Percentiles rank a stretch among this genome's conserved stretches.
phyloP scores from a whole-genome alignment of 2,797 vertebrate species.

The Sebastes steindachneri region DNA sequence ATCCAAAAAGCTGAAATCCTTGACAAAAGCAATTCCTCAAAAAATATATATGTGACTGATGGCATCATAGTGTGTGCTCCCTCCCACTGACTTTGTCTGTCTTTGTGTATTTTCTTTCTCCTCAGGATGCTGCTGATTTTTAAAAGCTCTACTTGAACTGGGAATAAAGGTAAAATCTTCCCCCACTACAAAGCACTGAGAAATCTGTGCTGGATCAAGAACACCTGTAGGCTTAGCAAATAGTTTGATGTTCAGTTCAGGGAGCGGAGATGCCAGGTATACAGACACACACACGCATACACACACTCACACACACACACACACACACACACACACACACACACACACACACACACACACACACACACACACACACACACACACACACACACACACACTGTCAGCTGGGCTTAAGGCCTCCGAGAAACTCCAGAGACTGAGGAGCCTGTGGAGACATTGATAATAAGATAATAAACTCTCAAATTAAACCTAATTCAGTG shows the following conservation, averaged over 20 bases:
- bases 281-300: background rate
- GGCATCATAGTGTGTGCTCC: background rate
- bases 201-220: background rate
- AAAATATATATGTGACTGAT: background rate
- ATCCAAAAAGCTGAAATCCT: background rate
- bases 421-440: background rate
- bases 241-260: conserved; percentile 2
- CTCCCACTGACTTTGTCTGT: background rate
- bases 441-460: background rate
- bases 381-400: background rate
- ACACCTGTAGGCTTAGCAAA: conserved; percentile 3
- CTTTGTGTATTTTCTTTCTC: background rate
- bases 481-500: background rate
- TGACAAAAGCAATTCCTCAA: background rate
- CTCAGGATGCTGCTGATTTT: background rate
- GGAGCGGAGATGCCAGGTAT: background rate
- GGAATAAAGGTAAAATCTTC: background rate
- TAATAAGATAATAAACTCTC: background rate
- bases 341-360: background rate
- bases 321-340: background rate
- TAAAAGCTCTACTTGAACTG: background rate
- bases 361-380: background rate
- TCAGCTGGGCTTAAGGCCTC: background rate
- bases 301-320: background rate
- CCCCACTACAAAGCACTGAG: background rate